Evolutionary conservation across 2,888 invertebrate genomes (phyloP), one percentile per base, ranked within the genome.

Genomic region (Sphaeridia pumilis): DNA sequence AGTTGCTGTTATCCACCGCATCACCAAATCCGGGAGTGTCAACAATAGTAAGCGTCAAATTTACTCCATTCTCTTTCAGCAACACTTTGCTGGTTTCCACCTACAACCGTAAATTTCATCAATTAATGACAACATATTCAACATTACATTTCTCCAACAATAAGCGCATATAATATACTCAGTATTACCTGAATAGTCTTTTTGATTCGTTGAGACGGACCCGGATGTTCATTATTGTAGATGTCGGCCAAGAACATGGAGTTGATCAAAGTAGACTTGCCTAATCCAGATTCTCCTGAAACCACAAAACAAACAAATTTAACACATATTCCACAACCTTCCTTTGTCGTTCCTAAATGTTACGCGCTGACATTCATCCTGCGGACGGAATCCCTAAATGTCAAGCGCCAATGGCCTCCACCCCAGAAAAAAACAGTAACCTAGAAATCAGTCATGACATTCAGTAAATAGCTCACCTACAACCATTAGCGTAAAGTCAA

Each of bases 1-100:
- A 99, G 74, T 97, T 93, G 72, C 90, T 92, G 72, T 98, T 99
- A 73, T 98, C 94, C 24, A 98, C 94, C 21, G 94, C 92, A 73
- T 98, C 97, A 1, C 98, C 98, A 70, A 98, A 99, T 28, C 98
- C 98, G 2, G 98, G 97, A 14, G 98, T 99, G 71, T 98, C 98
- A 42, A 98, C 95, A 56, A 98, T 85, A 3, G 95, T 97, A 57
- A 99, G 76, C 38, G 87, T 84, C 36, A 99, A 79, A 73, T 95
- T 94, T 35, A 98, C 98, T 46, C 95, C 94, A 69, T 94, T 95
- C 74, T 99, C 98, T 71, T 93, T 93, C 63, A 98, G 77, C 66
- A 92, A 73, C 45, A 94, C 89, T 70, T 90, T 85, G 67, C 88
- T 92, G 49, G 90, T 90, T 74, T 95, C 93, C 25, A 97, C 94